These are phyloP conservation scores for Dipodomys stephensi DNA, from an alignment of 2,113 vertebrate species.

Conservation along the genomic window DNA sequence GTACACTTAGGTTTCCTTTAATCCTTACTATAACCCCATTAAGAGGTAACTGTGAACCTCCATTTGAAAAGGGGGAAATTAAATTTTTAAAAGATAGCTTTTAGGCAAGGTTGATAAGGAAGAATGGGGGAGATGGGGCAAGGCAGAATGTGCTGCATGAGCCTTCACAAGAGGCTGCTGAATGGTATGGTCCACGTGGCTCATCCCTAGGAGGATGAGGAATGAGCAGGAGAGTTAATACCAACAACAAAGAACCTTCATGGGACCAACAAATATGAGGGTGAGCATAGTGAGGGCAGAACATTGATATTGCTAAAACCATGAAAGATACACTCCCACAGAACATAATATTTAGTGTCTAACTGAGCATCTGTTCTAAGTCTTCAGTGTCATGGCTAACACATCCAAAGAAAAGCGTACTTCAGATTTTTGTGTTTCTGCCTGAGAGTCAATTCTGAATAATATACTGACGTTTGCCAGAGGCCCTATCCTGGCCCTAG, in stretches of 20 bases:
- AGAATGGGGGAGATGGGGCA: neutral
- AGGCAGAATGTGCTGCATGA: neutral
- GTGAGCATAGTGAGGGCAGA: neutral
- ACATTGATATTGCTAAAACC: neutral
- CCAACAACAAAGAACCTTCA: too few relatives aligned
- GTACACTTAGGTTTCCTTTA: neutral
- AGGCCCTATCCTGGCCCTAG: neutral
- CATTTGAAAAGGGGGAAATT: neutral
- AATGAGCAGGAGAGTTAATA: neutral
- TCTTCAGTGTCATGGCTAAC: neutral
- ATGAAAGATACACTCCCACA: neutral
- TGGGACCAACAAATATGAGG: neutral
- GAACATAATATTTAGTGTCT: neutral
- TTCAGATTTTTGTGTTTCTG: neutral
- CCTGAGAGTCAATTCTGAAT: neutral
- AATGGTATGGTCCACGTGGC: too few relatives aligned
- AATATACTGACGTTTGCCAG: neutral
- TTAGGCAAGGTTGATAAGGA: neutral
- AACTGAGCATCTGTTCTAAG: neutral
- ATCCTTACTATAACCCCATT: neutral
- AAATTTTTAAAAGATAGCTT: neutral
- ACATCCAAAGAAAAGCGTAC: neutral
- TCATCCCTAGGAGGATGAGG: neutral
- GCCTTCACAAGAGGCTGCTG: accelerated
- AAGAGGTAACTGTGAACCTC: neutral